Conservation (phyloP, 2,797 vertebrate species). For the Phaenicophaeus curvirostris region DNA sequence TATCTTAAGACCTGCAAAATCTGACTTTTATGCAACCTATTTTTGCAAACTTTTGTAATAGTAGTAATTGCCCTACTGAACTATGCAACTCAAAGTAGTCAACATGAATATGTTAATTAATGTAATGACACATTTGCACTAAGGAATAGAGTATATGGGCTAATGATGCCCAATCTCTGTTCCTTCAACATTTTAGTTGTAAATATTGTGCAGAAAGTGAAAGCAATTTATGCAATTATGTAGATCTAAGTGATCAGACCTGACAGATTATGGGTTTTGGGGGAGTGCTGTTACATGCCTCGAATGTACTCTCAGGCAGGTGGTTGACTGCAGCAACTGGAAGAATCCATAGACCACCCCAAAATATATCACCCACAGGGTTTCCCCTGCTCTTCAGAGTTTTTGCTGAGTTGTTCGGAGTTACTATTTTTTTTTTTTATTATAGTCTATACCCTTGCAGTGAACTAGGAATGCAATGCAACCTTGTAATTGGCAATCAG, state of each 20-base stretch:
- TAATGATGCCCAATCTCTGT: slow-evolving; percentile 5
- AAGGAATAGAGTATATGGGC: not conserved
- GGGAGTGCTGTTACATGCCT: not conserved
- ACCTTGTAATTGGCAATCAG: not conserved
- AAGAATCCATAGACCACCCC: not conserved
- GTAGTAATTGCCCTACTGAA: not conserved
- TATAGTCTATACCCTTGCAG: not conserved
- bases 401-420: not conserved
- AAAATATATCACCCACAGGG: not conserved
- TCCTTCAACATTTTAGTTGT: not conserved
- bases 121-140: not conserved
- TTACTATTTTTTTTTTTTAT: not conserved
- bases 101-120: not conserved
- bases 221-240: slow-evolving; percentile 66
- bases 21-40: not conserved
- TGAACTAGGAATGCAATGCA: not conserved
- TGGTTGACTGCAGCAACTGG: not conserved
- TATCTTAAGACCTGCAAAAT: not conserved
- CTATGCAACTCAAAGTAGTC: not conserved
- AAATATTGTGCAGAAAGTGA: not conserved
- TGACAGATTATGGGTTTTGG: slow-evolving; percentile 20
- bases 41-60: not conserved
- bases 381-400: not conserved
- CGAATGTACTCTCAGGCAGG: not conserved
- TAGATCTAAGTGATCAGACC: not conserved